These are phyloP conservation scores for Neoseiulus cucumeris DNA, from an alignment of 1,140 invertebrate species.

Conservation along the genomic window DNA sequence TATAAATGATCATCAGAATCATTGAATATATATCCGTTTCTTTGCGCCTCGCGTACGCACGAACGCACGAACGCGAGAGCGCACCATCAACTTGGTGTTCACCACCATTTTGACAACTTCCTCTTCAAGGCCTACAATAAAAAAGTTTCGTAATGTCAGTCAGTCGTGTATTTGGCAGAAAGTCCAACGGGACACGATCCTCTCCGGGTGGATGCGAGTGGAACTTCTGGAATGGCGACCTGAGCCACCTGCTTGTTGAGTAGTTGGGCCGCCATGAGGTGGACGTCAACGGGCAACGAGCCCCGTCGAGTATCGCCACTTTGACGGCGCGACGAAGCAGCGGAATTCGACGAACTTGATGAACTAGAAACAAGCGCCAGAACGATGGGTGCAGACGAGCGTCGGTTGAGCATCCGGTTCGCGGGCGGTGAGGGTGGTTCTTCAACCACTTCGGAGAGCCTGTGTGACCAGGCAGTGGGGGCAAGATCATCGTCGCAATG, in stretches of 20 bases:
- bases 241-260: conserved; percentile 6
- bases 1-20: no score
- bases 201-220: not conserved
- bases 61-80: no score
- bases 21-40: no score
- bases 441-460: conserved; percentile 2
- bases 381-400: conserved; percentile 1
- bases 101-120: no score
- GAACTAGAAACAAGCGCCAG: conserved; percentile 2
- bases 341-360: not conserved
- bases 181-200: not conserved
- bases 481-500: conserved; percentile 4
- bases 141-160: no score
- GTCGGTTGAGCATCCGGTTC: not conserved
- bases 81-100: no score
- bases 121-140: no score
- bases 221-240: conserved; percentile 2
- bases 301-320: conserved; percentile 4
- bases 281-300: not conserved
- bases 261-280: not conserved
- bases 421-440: not conserved
- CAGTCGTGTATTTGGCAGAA: not conserved
- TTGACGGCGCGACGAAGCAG: not conserved
- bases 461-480: conserved; percentile 1
- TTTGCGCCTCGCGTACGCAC: no score